Base-by-base conservation (phyloP, 2,888 invertebrate species). In the Drosophila stalkeri region DNA sequence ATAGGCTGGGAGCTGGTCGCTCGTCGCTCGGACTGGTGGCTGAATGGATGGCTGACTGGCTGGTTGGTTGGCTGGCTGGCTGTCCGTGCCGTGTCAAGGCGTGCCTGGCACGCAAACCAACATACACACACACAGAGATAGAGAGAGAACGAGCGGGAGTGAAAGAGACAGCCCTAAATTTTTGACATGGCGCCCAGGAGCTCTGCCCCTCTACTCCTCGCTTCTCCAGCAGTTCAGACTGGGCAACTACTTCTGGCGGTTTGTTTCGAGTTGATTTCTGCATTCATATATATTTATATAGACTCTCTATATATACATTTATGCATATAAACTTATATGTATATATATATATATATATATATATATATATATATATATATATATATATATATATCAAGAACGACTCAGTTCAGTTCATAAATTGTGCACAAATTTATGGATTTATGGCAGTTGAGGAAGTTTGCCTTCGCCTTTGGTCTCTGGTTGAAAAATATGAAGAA, bases 61-160 rank as follows among this genome's bases (percentile, higher is more conserved):
- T 70, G 71, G 72, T 62, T 71, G 71, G 59, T 49, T 68, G 64
- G 74, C 51, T 72, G 73, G 70, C 44, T 70, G 71, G 72, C 69
- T 71, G 71, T 57, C 79, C 74, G 62, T 75, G 71, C 80, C 75
- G 83, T 84, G 72, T 72, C 88, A 57, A 86, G 82, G 89, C 81
- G 91, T 91, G 86, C 88, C 88, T 77, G 90, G 87, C 86, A 91
- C 90, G 86, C 81, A 87, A 86, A 59, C 79, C 69, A 56, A 43
- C 51, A 55, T 75, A 47, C 70, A 77, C 63, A 68, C 55, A 72
- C 56, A 61, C 27, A 39, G 1, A 55, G 39, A n/a, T n/a, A 39
- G 33, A 56, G 39, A 27, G 33, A 56, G 44, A 71, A 33, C 11
- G 27, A 27, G n/a, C n/a, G n/a, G 9, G 54, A 55, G 27, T 1